phyloP scores from a whole-genome alignment of 2,113 vertebrate species.

The Dicaeum eximium region DNA sequence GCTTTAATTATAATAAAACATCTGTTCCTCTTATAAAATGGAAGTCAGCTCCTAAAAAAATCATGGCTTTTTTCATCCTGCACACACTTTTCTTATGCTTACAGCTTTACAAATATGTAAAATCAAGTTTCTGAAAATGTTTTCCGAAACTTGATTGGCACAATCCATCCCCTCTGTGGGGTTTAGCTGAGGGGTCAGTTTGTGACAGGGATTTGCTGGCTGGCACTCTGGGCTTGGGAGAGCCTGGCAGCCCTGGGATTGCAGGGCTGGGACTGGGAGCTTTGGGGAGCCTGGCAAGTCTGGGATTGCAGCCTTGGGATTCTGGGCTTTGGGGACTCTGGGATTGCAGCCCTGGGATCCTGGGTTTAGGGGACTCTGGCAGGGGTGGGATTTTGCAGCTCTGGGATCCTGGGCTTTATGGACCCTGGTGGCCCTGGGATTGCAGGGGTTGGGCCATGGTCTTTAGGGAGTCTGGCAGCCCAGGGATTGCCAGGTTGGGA shows the following conservation, averaged over 20 bases:
- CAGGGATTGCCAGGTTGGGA: background rate
- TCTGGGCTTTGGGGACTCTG: background rate
- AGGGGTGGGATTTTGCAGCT: accelerated
- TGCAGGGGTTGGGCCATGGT: too few relatives aligned
- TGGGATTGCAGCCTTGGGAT: background rate
- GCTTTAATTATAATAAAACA: conserved; percentile 57
- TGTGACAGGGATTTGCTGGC: background rate
- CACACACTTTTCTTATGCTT: background rate
- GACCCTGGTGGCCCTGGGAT: background rate
- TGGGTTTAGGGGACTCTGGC: background rate
- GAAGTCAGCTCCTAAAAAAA: background rate
- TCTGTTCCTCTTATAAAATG: conserved; percentile 35
- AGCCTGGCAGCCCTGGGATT: background rate
- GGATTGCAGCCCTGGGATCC: background rate
- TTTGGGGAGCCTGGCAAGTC: accelerated
- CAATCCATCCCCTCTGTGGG: accelerated
- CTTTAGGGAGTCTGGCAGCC: background rate
- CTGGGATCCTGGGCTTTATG: background rate
- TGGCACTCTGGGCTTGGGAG: accelerated
- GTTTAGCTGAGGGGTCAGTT: background rate
- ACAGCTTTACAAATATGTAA: background rate
- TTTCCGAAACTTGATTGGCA: background rate
- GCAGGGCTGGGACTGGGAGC: background rate
- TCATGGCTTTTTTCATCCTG: background rate
- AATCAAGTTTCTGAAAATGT: background rate